Evolutionary conservation across 1,140 invertebrate genomes (phyloP), one percentile per base, ranked within the genome.

Genomic region (Leptinotarsa lineolata): DNA sequence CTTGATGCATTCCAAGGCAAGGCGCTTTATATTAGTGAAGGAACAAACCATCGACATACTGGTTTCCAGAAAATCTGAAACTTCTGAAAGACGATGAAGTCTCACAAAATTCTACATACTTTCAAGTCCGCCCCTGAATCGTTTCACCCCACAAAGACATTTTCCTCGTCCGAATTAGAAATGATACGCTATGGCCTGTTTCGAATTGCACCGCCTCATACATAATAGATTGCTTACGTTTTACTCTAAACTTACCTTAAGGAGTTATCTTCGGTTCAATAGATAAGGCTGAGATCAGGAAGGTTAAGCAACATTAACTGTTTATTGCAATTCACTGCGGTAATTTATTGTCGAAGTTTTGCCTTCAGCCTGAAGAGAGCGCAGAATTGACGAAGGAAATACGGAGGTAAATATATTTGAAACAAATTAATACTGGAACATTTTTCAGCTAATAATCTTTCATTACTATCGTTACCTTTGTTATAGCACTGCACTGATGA

Each of bases 241-340:
- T 81, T 81, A 81, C 78, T 80, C 78, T 78, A 72, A 76, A 77
- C 75, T 77, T 74, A 81, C 80, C 81, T 80, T 79, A 78, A 79
- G 79, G 77, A 81, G 80, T 83, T 83, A 83, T 83, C 81, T 82
- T 77, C 68, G 76, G 80, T 81, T 79, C 77, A 69, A 69, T 74
- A 78, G 82, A 83, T 83, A 83, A 83, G 72, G 74, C 79, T 68
- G 68, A 77, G 80, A 82, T 81, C 82, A 81, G 81, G 70, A 76
- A 83, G 82, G 82, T 83, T 83, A 83, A 83, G 81, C 78, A 83
- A 83, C 82, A 83, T 83, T 83, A 83, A 83, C 82, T 83, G 82
- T 83, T 83, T 82, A 81, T 82, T 80, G 78, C 80, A 77, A 81
- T 82, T 81, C 79, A 81, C 77, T 70, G 73, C 18, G 58, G 46